Evolutionary conservation across 2,113 vertebrate genomes (phyloP), one percentile per base, ranked within the genome.

Genomic region (Cygnus buccinator): DNA sequence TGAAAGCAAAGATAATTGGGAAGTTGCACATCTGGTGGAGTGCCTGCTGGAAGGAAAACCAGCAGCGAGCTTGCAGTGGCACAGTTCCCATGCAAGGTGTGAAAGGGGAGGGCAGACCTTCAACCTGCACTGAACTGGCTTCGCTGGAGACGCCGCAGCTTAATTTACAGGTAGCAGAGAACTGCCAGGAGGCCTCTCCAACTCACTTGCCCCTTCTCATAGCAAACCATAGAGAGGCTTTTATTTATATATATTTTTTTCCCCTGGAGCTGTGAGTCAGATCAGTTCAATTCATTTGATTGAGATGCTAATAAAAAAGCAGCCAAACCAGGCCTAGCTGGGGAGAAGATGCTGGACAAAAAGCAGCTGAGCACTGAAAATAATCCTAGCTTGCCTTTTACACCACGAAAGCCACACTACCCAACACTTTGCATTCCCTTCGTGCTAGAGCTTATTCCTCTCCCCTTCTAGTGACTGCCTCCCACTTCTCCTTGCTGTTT

Each of bases 171-270:
- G 52, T 68, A n/a, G 23, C 10, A 8, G 58, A 14, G 86, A 77
- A 4, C 46, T 78, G 74, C 48, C 87, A 82, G 57, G 58, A 94
- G 62, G 23, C 78, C 65, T 20, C 70, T 83, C 61, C 87, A 84
- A 78, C 73, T 87, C 80, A 1, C 37, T 71, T 7, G 28, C 11
- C 79, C 28, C 23, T 62, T 18, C 58, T 79, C 55, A 41, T 1
- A 59, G 48, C 23, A 92, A 52, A 6, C 26, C 29, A 52, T 1
- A 4, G 26, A 37, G 13, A 70, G 3, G 20, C 55, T 62, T 35
- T 39, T 3, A 0, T 0, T 41, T 55, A 31, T 21, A n/a, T 15
- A 11, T 19, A 17, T 22, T 4, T 0, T 39, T 22, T 16, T 8
- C 0, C 4, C 35, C 6, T 33, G 41, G 68, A 44, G 31, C 21